Evolutionary conservation across 2,888 invertebrate genomes (phyloP).

Genomic region (Argynnis bischoffii): DNA sequence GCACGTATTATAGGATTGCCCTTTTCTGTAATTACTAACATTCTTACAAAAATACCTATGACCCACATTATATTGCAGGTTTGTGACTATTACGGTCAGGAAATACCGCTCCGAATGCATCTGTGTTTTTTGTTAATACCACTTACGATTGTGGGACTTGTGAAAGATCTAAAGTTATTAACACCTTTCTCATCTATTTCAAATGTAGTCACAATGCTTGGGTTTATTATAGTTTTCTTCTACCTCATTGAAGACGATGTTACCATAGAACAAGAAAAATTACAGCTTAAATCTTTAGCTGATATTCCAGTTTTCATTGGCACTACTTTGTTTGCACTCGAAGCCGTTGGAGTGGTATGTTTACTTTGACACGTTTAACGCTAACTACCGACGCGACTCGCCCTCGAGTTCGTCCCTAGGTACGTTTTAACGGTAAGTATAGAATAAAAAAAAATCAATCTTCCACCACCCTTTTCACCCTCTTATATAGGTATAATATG

Average conservation of each 20-base stretch:
- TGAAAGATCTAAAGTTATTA: slow-evolving; percentile 87
- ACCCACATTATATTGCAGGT: slow-evolving; percentile 59
- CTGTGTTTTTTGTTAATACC: slow-evolving; percentile 84
- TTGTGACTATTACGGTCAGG: slow-evolving; percentile 64
- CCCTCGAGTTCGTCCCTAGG: no score
- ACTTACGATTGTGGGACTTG: slow-evolving; percentile 83
- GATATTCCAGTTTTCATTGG: slow-evolving; percentile 92
- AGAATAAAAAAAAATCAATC: no score
- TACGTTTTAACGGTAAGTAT: no score
- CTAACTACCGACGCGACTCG: no score
- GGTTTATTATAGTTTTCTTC: slow-evolving; percentile 87
- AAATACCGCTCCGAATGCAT: slow-evolving; percentile 73
- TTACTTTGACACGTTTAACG: no score
- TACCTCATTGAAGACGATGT: slow-evolving; percentile 86
- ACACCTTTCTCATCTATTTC: slow-evolving; percentile 91
- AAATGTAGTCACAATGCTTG: slow-evolving; percentile 87
- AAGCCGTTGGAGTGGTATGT: slow-evolving; percentile 88
- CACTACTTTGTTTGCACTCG: slow-evolving; percentile 93
- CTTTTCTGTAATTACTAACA: not conserved
- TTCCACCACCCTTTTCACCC: no score
- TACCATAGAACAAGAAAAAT: slow-evolving; percentile 67
- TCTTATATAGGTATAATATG: no score
- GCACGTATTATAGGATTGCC: slow-evolving; percentile 50
- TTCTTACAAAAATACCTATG: not conserved
- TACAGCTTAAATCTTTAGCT: slow-evolving; percentile 69